Conservation (phyloP, 1,140 invertebrate species). For the Probaryconus sp. region DNA sequence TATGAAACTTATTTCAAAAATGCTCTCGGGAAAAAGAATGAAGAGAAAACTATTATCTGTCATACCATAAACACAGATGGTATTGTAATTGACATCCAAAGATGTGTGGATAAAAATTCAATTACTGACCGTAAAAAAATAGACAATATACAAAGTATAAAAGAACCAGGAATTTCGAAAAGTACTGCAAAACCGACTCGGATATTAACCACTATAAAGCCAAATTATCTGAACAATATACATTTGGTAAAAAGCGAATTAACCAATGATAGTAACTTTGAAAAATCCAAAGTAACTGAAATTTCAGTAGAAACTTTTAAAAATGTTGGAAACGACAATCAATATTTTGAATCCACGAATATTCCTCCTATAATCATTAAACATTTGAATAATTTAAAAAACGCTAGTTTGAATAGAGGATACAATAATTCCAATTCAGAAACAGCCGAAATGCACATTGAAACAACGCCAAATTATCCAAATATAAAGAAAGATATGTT, state of each 20-base stretch:
- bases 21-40: neutral
- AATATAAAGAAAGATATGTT: constrained; percentile 15
- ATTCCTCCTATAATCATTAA: constrained; percentile 26
- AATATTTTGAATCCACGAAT: neutral
- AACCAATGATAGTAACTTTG: neutral
- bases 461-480: constrained; percentile 1
- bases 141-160: neutral
- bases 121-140: neutral
- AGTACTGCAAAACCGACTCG: neutral
- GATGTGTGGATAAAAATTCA: constrained; percentile 9
- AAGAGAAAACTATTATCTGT: constrained; percentile 17
- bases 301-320: neutral
- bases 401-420: neutral
- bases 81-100: constrained; percentile 1
- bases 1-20: constrained; percentile 1
- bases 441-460: constrained; percentile 7
- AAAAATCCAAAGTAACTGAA: neutral
- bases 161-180: neutral
- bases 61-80: constrained; percentile 20
- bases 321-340: neutral
- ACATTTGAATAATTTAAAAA: constrained; percentile 26
- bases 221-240: constrained; percentile 5
- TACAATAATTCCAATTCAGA: constrained; percentile 1
- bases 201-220: neutral
- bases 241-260: constrained; percentile 26